These are phyloP conservation scores for Hemichromis elongatus DNA, from an alignment of 2,113 vertebrate species.

Conservation along the genomic window DNA sequence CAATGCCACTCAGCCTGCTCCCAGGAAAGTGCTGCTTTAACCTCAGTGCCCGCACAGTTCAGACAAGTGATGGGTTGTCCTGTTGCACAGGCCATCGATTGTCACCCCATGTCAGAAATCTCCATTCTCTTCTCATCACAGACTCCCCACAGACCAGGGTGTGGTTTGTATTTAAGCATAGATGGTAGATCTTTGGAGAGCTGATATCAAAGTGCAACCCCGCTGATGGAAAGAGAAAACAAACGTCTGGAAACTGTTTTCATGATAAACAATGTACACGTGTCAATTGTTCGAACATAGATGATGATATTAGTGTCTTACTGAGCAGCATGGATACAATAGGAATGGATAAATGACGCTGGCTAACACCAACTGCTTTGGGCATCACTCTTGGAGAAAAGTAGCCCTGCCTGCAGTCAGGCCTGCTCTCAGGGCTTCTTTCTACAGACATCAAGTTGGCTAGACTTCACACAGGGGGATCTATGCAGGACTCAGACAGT, in stretches of 20 bases:
- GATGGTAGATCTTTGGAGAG: slow-evolving; percentile 11
- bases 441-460: slow-evolving; percentile 16
- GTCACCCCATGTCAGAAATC: slow-evolving; percentile 31
- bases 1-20: slow-evolving; percentile 61
- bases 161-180: neutral
- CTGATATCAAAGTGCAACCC: slow-evolving; percentile 16
- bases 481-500: slow-evolving; percentile 52
- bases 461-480: slow-evolving; percentile 54
- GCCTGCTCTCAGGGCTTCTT: slow-evolving; percentile 2
- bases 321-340: neutral
- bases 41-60: slow-evolving; percentile 41
- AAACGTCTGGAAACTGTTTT: neutral
- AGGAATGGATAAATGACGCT: neutral
- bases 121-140: slow-evolving; percentile 19
- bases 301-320: neutral
- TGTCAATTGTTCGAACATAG: neutral
- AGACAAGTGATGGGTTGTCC: slow-evolving; percentile 59
- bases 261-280: neutral
- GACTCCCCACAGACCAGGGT: slow-evolving; percentile 35
- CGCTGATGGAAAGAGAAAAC: slow-evolving; percentile 3
- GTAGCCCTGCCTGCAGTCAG: neutral
- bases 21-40: slow-evolving; percentile 42
- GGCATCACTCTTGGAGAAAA: slow-evolving; percentile 1
- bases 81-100: slow-evolving; percentile 34
- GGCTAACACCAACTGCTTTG: neutral